Percentiles rank a stretch among this genome's conserved stretches.
These are phyloP conservation scores for Andrena bicolor DNA, from an alignment of 2,888 invertebrate genomes.

Conservation along the genomic window DNA sequence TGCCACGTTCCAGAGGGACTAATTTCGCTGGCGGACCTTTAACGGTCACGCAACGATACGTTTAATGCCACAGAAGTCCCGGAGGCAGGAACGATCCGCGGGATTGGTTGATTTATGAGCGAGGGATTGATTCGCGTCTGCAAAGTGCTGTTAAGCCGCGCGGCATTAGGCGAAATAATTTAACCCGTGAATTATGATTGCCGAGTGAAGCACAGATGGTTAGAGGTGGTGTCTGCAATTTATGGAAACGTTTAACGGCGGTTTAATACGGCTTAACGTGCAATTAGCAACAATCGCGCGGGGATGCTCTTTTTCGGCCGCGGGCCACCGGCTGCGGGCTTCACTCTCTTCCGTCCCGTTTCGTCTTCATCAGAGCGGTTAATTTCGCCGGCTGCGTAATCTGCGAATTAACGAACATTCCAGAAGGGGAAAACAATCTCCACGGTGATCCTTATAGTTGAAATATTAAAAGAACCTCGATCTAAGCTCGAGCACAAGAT, in stretches of 20 bases:
- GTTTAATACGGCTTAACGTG: constrained; percentile 32
- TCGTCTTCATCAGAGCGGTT: background rate
- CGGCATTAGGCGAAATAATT: constrained; percentile 9
- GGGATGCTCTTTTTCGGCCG: background rate
- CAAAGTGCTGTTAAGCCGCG: background rate
- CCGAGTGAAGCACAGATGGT: background rate
- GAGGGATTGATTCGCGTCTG: background rate
- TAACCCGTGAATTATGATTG: constrained; percentile 11
- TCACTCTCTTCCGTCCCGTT: background rate
- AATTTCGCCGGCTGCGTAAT: background rate
- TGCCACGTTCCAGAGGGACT: too few relatives aligned
- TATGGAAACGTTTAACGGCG: constrained; percentile 45
- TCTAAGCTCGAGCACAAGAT: too few relatives aligned
- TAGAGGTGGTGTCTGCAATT: constrained; percentile 15
- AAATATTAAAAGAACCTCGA: background rate
- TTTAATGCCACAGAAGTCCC: background rate
- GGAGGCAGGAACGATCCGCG: background rate
- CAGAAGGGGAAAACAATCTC: background rate
- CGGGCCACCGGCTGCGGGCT: too few relatives aligned
- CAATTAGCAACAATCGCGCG: constrained; percentile 44
- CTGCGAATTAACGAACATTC: background rate
- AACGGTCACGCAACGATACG: background rate
- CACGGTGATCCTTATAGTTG: background rate
- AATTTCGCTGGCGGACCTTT: too few relatives aligned
- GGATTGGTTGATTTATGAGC: background rate